Conservation (phyloP, 2,888 invertebrate species). For the Macropis europaea region DNA sequence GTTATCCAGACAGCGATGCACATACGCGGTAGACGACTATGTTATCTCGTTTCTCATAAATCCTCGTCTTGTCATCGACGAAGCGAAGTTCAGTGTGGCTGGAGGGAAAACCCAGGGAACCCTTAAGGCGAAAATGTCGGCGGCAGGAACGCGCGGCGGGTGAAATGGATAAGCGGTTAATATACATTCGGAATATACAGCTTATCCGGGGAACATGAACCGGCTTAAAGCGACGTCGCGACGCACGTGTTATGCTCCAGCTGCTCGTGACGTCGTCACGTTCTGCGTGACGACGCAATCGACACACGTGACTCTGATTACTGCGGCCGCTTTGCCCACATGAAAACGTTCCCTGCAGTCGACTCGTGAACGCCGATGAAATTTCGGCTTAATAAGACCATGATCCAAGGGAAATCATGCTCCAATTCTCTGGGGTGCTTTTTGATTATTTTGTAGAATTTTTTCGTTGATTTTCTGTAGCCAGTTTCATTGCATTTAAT, state of each 20-base stretch:
- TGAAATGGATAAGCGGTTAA: constrained; percentile 31
- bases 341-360: no score
- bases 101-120: not conserved
- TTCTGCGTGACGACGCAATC: constrained; percentile 3
- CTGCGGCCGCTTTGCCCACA: not conserved
- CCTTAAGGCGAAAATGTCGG: constrained; percentile 13
- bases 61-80: constrained; percentile 16
- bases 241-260: constrained; percentile 21
- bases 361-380: no score
- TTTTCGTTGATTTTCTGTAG: no score
- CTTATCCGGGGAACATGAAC: constrained; percentile 3
- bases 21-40: not conserved
- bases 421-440: no score
- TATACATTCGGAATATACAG: constrained; percentile 26
- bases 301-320: constrained; percentile 5
- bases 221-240: constrained; percentile 26
- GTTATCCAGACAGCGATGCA: not conserved
- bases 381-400: no score
- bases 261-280: constrained; percentile 18
- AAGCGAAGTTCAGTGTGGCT: constrained; percentile 3
- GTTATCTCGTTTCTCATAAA: constrained; percentile 14
- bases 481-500: no score
- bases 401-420: no score
- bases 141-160: not conserved
- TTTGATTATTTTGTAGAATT: no score